Evolutionary conservation across 2,113 vertebrate genomes (phyloP), one percentile per base, ranked within the genome.

Genomic region (Phasianus colchicus): DNA sequence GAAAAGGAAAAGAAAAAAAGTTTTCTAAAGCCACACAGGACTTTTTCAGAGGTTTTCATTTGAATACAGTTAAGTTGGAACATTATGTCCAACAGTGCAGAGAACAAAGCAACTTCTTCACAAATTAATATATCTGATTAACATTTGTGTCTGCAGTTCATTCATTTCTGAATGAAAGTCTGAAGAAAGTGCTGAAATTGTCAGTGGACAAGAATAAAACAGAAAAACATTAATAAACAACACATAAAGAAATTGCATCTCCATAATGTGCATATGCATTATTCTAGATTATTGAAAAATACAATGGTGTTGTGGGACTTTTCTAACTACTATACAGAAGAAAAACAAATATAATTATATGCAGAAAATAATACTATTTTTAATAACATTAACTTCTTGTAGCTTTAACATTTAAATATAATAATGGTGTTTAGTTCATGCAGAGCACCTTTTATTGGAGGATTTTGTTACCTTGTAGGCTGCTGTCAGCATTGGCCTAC

Each of bases 41-140:
- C 9, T 66, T 79, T 48, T 72, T 71, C 73, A 74, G 40, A 83
- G n/a, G 20, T 19, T 88, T 93, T 82, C 73, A 16, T 74, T 38
- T 54, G 27, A 72, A 40, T 1, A 2, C 36, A 90, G 54, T 16
- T 73, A 80, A 86, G 12, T 54, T 50, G 61, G 18, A 74, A 81
- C 9, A 43, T 70, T 82, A 38, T 73, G 63, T 18, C 40, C 86
- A 73, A 18, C 84, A 74, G 50, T 42, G 27, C 52, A 88, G 30
- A 88, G 40, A 93, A 40, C 20, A 73, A 87, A 94, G 54, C 4
- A 78, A 75, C 64, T 83, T 14, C 25, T 90, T 92, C 83, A 95
- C 43, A 76, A 25, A 83, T 71, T 64, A 94, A 89, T 54, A 69
- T 2, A 78, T 45, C 61, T 73, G 90, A 77, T 48, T 52, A 87